phyloP scores from a whole-genome alignment of 1,140 invertebrate genomes.

The Medauroidea extradentata region DNA sequence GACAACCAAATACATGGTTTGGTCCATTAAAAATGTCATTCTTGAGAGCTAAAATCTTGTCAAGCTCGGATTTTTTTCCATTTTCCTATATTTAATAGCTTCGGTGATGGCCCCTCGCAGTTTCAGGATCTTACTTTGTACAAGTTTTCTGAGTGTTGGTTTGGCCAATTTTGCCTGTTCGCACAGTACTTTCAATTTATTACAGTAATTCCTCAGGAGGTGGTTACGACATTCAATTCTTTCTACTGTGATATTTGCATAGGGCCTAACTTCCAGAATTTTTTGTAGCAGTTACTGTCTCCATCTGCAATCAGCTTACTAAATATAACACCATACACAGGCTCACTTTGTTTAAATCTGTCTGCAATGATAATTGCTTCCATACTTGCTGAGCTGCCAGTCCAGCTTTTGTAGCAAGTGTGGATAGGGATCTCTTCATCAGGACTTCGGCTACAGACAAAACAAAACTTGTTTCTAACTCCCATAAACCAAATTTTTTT shows the following conservation, averaged over 20 bases:
- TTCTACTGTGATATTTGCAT: conserved; percentile 19
- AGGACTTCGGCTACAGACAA: conserved; percentile 26
- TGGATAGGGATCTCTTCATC: not conserved
- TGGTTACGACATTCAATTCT: conserved; percentile 31
- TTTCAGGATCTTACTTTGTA: not conserved
- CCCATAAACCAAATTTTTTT: conserved; percentile 39
- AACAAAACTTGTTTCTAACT: conserved; percentile 41
- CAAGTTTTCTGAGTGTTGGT: not conserved
- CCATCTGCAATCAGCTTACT: conserved; percentile 33
- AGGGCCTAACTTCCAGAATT: conserved; percentile 21
- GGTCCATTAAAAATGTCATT: conserved; percentile 3
- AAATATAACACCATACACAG: conserved; percentile 30
- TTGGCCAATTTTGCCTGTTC: not conserved
- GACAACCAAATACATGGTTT: conserved; percentile 4
- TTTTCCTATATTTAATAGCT: not conserved
- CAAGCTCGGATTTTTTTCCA: not conserved
- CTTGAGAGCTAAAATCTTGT: not conserved
- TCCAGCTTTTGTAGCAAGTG: conserved; percentile 23
- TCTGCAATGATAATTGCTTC: conserved; percentile 31
- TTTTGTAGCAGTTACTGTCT: conserved; percentile 31
- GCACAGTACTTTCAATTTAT: conserved; percentile 8
- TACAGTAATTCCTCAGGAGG: conserved; percentile 16
- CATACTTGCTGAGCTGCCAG: conserved; percentile 25
- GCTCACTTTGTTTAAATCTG: conserved; percentile 24
- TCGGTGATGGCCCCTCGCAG: not conserved